phyloP scores from a whole-genome alignment of 2,797 vertebrate genomes.

The Xenopus petersii region DNA sequence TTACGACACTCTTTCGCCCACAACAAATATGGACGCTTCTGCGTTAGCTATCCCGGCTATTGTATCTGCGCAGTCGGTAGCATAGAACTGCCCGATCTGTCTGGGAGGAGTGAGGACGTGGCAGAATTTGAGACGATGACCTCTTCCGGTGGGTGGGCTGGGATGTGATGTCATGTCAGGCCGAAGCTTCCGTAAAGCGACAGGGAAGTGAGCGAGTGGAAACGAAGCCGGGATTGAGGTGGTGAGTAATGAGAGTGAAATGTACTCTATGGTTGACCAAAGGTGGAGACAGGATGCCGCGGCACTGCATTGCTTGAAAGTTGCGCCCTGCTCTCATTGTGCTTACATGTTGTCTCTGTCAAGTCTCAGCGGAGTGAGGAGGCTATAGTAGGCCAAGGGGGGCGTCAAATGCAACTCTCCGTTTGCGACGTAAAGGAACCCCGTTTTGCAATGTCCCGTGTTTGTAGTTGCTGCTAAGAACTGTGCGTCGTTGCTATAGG shows the following conservation, averaged over 20 bases:
- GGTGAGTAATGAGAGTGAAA: slow-evolving; percentile 2
- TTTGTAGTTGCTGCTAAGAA: too few relatives aligned
- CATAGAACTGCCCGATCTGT: too few relatives aligned
- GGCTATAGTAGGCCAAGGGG: background rate
- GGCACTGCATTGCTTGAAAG: background rate
- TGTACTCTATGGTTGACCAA: background rate
- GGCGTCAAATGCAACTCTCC: background rate
- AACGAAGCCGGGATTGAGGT: slow-evolving; percentile 61
- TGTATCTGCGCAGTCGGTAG: too few relatives aligned
- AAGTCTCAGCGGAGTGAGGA: background rate
- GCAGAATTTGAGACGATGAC: slow-evolving; percentile 52
- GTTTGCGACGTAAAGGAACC: too few relatives aligned
- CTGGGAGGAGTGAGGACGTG: slow-evolving; percentile 60
- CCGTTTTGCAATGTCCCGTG: too few relatives aligned
- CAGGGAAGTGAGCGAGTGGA: slow-evolving; percentile 16
- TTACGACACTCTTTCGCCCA: too few relatives aligned
- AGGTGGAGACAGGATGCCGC: background rate
- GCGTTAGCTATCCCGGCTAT: too few relatives aligned
- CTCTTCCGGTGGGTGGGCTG: slow-evolving; percentile 50
- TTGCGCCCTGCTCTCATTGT: background rate
- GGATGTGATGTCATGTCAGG: slow-evolving; percentile 51
- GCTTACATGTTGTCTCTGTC: background rate
- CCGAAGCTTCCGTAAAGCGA: slow-evolving; percentile 53
- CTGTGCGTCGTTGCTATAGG: too few relatives aligned
- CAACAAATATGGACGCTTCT: too few relatives aligned